Evolutionary conservation across 2,888 invertebrate species (phyloP), one percentile per base, ranked within the genome.

Genomic region (Apoderus coryli): DNA sequence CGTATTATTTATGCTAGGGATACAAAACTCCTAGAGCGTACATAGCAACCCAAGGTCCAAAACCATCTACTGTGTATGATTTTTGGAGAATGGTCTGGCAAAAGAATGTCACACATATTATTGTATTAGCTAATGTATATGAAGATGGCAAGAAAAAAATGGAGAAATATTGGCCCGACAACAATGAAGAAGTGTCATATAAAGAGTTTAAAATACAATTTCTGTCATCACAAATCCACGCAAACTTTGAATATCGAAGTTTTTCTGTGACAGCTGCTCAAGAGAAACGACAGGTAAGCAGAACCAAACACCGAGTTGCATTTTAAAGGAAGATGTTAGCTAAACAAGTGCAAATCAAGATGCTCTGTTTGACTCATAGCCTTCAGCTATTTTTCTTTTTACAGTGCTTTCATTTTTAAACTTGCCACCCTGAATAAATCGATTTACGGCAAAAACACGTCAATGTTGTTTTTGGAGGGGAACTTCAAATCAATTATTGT

Each of bases 141-240:
- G 66, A 66, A 46, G 54, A 52, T 37, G 57, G 52, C 35, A 61
- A 62, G 60, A 56, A 52, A 44, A 64, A 64, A 43, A 62, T 64
- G 31, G 61, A 63, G 29, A 56, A 60, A 42, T 66, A 65, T 39
- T 65, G 65, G 65, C 62, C 62, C 1, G 57, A 60, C 11, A 52
- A 57, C 10, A 57, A 57, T 10, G 52, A 59, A 36, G 52, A 52
- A 30, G 41, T 46, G 12, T 45, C 46, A 4, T 59, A 54, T 31
- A 56, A 53, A 3, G 44, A 48, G 1, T 45, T 63, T 4, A 37
- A 44, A 1, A 53, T 64, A 2, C 35, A 48, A 12, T 55, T 50
- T 22, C 30, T 44, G 0, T 49, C 48, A 6, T 44, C 49, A 19
- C 47, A 49, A 11, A 45, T 56, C 2, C 54, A 49, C 32, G 54